phyloP scores from a whole-genome alignment of 2,113 vertebrate species.

The Cheirogaleus medius region DNA sequence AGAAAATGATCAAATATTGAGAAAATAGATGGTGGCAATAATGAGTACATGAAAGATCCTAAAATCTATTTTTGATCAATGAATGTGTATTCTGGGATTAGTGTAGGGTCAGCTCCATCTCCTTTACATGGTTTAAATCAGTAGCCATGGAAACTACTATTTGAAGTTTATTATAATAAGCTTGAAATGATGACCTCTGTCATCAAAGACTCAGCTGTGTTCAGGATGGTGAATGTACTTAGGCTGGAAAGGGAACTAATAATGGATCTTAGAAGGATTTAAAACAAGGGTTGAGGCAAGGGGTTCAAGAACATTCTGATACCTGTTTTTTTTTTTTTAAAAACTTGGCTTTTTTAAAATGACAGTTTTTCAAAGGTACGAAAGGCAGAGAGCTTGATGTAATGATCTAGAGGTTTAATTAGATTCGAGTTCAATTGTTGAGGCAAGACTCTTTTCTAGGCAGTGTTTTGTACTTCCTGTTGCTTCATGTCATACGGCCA shows the following conservation, averaged over 20 bases:
- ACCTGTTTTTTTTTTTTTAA: not conserved
- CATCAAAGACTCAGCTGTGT: constrained; percentile 40
- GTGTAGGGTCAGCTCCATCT: constrained; percentile 15
- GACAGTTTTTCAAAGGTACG: not conserved
- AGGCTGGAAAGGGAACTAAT: constrained; percentile 7
- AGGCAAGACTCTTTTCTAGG: not conserved
- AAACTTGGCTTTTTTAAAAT: not conserved
- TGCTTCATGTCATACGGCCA: not conserved
- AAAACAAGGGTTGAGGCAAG: constrained; percentile 35
- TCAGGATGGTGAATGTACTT: not conserved
- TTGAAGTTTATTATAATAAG: constrained; percentile 65
- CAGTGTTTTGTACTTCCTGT: not conserved
- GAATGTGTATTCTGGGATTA: constrained; percentile 38
- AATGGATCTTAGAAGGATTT: constrained; percentile 13
- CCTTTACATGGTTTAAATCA: constrained; percentile 48
- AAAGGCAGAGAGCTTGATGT: not conserved
- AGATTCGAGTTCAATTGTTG: not conserved
- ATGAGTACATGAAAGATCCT: constrained; percentile 15
- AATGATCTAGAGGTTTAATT: not conserved
- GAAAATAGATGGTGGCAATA: constrained; percentile 5
- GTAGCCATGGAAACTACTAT: constrained; percentile 65
- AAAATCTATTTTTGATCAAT: constrained; percentile 39
- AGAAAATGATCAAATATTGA: constrained; percentile 33
- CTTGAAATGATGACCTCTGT: constrained; percentile 54
- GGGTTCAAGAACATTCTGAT: constrained; percentile 34